phyloP scores from a whole-genome alignment of 2,113 vertebrate species.

The Albula goreensis region DNA sequence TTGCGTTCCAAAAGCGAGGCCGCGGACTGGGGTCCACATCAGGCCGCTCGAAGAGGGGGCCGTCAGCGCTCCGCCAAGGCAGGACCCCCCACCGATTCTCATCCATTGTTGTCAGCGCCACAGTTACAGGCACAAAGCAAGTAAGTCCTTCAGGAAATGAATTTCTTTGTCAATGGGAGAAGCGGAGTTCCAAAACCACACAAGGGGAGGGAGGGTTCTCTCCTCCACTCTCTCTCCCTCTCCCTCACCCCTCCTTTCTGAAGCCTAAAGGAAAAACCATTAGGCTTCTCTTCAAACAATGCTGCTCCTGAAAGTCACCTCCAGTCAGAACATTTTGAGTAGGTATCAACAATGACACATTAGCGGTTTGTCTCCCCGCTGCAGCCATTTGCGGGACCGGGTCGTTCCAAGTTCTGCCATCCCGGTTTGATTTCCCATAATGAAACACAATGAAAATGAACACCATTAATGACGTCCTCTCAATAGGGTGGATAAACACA shows the following conservation, averaged over 20 bases:
- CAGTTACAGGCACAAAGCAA: no score
- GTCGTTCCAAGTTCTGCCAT: not conserved
- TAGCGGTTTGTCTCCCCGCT: not conserved
- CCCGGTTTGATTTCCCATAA: not conserved
- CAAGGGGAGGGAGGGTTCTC: no score
- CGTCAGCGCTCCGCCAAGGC: no score
- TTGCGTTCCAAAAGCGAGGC: conserved; percentile 9
- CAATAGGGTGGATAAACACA: not conserved
- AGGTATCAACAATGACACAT: not conserved
- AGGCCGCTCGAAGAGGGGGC: not conserved
- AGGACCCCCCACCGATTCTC: not conserved
- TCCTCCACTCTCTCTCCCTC: no score
- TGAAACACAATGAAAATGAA: conserved; percentile 4
- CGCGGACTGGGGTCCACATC: not conserved
- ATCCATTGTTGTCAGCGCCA: no score
- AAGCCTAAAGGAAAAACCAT: not conserved
- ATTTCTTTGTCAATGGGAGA: no score
- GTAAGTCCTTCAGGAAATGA: no score
- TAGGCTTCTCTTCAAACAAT: not conserved
- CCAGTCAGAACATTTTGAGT: not conserved
- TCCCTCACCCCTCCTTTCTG: no score
- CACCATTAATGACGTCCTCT: not conserved
- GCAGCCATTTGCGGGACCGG: not conserved
- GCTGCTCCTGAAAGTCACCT: not conserved
- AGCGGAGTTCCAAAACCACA: no score